Evolutionary conservation across 1,140 invertebrate genomes (phyloP).

Genomic region (Drosophila insularis): DNA sequence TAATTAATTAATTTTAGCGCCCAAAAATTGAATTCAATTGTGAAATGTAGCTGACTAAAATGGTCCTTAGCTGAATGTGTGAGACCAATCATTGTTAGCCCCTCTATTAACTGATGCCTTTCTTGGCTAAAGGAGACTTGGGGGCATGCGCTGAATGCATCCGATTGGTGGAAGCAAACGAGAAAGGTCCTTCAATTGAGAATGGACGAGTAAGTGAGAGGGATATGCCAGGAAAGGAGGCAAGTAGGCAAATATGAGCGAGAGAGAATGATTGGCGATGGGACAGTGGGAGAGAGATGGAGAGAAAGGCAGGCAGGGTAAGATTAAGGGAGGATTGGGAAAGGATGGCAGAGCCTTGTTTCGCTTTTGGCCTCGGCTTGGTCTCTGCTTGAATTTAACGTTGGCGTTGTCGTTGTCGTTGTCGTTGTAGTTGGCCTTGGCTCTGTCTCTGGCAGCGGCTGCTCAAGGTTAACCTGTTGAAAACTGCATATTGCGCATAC

Average conservation of each 20-base stretch:
- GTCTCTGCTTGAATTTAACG: not conserved
- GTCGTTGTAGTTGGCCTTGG: not conserved
- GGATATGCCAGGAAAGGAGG: no score
- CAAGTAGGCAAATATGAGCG: no score
- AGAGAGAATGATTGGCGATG: not conserved
- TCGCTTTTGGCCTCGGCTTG: constrained; percentile 5
- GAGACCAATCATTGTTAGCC: constrained; percentile 49
- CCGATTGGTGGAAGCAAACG: not conserved
- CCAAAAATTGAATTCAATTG: constrained; percentile 11
- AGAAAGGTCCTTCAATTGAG: not conserved
- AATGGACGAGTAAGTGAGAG: not conserved
- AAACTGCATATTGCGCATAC: constrained; percentile 73
- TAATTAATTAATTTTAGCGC: constrained; percentile 42
- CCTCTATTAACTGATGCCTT: not conserved
- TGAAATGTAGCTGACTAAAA: not conserved
- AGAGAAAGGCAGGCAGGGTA: not conserved
- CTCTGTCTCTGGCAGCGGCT: constrained; percentile 21
- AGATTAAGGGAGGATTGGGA: not conserved
- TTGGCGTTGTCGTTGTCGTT: not conserved
- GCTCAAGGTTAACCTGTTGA: constrained; percentile 72
- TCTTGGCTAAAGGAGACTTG: constrained; percentile 15
- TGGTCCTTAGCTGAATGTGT: not conserved
- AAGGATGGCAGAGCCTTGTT: not conserved
- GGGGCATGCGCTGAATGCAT: constrained; percentile 65
- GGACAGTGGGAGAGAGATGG: not conserved